phyloP scores from a whole-genome alignment of 2,797 vertebrate genomes.

The Avahi laniger region DNA sequence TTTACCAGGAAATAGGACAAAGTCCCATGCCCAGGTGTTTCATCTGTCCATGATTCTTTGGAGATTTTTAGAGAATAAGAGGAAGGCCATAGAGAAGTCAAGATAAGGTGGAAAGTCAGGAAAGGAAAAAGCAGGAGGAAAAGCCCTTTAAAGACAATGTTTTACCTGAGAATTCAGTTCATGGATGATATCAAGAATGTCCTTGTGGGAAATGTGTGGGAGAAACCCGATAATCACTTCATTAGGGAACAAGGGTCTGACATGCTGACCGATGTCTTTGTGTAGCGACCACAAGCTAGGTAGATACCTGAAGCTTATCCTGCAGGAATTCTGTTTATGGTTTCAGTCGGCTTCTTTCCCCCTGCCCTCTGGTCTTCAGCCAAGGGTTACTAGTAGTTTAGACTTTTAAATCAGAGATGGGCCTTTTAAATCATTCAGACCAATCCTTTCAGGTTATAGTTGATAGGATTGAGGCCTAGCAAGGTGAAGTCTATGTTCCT shows the following conservation, averaged over 20 bases:
- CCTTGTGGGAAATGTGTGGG: not conserved
- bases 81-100: not conserved
- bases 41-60: not conserved
- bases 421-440: not conserved
- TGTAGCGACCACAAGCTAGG: not conserved
- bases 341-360: not conserved
- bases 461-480: not conserved
- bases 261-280: not conserved
- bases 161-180: constrained; percentile 16
- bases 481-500: not conserved
- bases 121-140: not conserved
- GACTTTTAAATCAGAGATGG: not conserved
- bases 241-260: not conserved
- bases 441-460: not conserved
- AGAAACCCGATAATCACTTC: not conserved
- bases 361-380: not conserved
- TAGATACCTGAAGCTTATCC: not conserved
- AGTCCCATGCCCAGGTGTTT: not conserved
- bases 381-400: not conserved
- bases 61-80: not conserved
- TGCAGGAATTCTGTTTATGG: not conserved
- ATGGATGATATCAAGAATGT: not conserved
- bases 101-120: not conserved
- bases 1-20: not conserved
- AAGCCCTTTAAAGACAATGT: not conserved